These are phyloP conservation scores for Tribolium madens DNA, from an alignment of 1,140 invertebrate genomes.

Conservation along the genomic window DNA sequence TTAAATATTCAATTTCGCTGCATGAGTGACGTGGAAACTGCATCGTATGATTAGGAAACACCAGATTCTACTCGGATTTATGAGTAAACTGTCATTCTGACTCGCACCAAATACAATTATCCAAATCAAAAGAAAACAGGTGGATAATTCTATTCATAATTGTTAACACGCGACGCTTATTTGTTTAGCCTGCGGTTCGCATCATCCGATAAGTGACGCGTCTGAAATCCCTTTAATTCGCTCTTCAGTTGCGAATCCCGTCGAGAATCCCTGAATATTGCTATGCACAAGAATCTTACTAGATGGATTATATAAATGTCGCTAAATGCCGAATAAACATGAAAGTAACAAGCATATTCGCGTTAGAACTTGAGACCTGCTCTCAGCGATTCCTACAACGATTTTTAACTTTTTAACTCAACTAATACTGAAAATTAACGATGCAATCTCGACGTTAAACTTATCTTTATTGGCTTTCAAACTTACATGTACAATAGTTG, in stretches of 20 bases:
- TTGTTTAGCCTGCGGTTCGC: constrained; percentile 1
- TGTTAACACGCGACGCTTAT: background rate
- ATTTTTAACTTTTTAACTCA: constrained; percentile 11
- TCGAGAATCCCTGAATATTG: background rate
- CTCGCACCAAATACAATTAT: background rate
- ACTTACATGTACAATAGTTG: constrained; percentile 33
- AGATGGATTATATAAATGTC: constrained; percentile 42
- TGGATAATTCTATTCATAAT: background rate
- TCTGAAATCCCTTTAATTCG: background rate
- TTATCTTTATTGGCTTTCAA: constrained; percentile 30
- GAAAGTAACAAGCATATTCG: constrained; percentile 39
- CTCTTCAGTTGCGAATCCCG: constrained; percentile 3
- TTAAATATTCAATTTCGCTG: background rate
- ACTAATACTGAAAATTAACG: constrained; percentile 14
- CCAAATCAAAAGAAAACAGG: background rate
- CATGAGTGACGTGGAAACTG: constrained; percentile 8
- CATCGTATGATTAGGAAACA: constrained; percentile 3
- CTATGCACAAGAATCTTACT: constrained; percentile 5
- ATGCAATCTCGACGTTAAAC: constrained; percentile 21
- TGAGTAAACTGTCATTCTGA: background rate
- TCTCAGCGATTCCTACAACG: background rate
- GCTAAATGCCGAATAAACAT: constrained; percentile 45
- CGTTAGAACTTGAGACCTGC: constrained; percentile 16
- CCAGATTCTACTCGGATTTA: background rate
- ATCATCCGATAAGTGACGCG: background rate